phyloP scores from a whole-genome alignment of 1,140 invertebrate genomes.

The Drosophila kikkawai region DNA sequence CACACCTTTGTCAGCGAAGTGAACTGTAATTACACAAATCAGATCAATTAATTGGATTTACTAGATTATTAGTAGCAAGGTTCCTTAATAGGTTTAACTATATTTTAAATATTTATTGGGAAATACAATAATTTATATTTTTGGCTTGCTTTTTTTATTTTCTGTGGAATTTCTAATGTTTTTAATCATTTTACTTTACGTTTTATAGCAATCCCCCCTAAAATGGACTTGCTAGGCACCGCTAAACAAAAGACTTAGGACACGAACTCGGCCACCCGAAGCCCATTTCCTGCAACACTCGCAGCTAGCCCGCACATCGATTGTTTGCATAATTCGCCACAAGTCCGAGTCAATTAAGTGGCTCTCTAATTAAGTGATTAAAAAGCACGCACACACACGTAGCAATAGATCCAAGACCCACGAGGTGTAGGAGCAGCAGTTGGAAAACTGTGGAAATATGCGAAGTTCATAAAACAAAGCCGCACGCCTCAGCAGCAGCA shows the following conservation, averaged over 20 bases:
- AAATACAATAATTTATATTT: neutral
- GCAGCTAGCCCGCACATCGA: conserved; percentile 23
- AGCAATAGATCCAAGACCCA: neutral
- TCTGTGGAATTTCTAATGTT: neutral
- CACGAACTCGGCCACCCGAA: conserved; percentile 62
- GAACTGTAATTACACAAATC: neutral
- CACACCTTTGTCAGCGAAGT: conserved; percentile 6
- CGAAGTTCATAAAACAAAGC: conserved; percentile 66
- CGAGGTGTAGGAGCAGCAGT: neutral
- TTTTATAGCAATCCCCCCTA: neutral
- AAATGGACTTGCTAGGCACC: conserved; percentile 18
- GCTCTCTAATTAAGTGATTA: conserved; percentile 81
- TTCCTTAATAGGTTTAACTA: too few species aligned
- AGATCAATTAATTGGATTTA: neutral
- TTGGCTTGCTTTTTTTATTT: neutral
- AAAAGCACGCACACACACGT: conserved; percentile 61
- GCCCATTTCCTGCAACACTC: conserved; percentile 62
- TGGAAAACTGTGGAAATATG: conserved; percentile 62
- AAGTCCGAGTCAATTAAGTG: conserved; percentile 73
- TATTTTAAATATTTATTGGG: neutral
- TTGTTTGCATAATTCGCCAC: conserved; percentile 69
- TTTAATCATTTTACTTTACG: neutral
- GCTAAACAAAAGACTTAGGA: conserved; percentile 74
- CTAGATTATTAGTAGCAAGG: neutral
- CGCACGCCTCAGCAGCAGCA: conserved; percentile 47